phyloP scores from a whole-genome alignment of 2,888 invertebrate genomes.

The Pecten maximus region DNA sequence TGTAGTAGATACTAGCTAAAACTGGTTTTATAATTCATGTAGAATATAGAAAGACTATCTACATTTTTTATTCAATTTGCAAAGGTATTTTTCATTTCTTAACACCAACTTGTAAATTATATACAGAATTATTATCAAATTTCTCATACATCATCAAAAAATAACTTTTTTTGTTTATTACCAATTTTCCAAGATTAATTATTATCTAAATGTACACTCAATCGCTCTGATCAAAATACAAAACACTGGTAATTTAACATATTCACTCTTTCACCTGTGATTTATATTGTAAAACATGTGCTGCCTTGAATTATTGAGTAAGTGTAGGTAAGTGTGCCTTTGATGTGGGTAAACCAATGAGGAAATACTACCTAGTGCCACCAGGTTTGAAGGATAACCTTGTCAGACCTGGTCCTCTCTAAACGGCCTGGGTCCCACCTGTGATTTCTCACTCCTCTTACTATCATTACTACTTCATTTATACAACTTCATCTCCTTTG shows the following conservation, averaged over 20 bases:
- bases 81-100: not conserved
- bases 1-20: too few species aligned
- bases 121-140: not conserved
- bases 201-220: not conserved
- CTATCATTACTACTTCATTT: too few species aligned
- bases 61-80: too few species aligned
- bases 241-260: not conserved
- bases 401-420: not conserved
- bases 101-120: not conserved
- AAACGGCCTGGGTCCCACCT: not conserved
- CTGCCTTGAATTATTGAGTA: not conserved
- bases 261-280: not conserved
- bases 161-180: not conserved
- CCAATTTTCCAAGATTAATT: not conserved
- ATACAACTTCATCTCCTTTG: not conserved
- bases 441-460: not conserved
- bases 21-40: too few species aligned
- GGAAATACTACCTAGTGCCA: not conserved
- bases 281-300: not conserved
- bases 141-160: not conserved
- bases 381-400: not conserved
- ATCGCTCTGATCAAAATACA: not conserved
- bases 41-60: too few species aligned
- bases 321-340: not conserved
- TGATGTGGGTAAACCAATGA: not conserved